phyloP scores from a whole-genome alignment of 2,888 invertebrate species.

The Lasioglossum calceatum region DNA sequence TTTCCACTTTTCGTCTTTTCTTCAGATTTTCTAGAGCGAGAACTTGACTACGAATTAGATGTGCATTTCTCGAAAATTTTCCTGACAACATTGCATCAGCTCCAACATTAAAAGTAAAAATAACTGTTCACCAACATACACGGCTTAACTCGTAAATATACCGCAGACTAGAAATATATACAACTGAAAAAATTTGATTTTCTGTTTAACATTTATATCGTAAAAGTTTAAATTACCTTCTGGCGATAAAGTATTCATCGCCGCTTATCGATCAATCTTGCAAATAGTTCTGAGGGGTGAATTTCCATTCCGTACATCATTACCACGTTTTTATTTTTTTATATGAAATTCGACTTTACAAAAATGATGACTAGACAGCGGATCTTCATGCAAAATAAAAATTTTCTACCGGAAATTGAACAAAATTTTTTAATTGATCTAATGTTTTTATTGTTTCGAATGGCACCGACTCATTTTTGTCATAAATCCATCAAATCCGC shows the following conservation, averaged over 20 bases:
- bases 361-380: not conserved
- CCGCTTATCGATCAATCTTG: not conserved
- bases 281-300: not conserved
- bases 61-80: not conserved
- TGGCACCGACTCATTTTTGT: too few species aligned
- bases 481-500: too few species aligned
- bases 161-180: too few species aligned
- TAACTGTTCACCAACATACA: not conserved
- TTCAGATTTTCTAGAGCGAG: not conserved
- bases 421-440: too few species aligned
- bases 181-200: not conserved
- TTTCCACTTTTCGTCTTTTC: not conserved
- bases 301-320: not conserved
- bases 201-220: constrained; percentile 15
- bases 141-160: not conserved
- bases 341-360: not conserved
- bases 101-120: not conserved
- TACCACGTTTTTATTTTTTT: too few species aligned
- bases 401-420: too few species aligned
- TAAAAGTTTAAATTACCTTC: not conserved
- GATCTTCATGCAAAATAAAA: too few species aligned
- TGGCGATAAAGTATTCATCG: constrained; percentile 2
- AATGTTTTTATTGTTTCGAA: too few species aligned
- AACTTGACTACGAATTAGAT: not conserved
- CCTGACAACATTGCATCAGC: not conserved